A percentile compares a stretch with the other conserved stretches of the same genome.
These are phyloP conservation scores for Callimorpha dominula DNA, from an alignment of 2,888 invertebrate genomes.

Conservation along the genomic window DNA sequence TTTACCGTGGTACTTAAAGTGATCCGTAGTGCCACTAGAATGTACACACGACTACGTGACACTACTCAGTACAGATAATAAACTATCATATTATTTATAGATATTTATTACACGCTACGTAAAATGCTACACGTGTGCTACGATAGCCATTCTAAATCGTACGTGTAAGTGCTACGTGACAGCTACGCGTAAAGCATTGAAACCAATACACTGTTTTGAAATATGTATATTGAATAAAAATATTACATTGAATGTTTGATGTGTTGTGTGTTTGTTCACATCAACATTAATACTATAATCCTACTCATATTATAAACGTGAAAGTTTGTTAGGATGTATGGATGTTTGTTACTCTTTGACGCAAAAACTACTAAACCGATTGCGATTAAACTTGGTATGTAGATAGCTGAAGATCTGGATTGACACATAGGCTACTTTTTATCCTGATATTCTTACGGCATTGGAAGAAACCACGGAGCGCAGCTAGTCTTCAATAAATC, in stretches of 20 bases:
- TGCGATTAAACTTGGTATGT: too few relatives aligned
- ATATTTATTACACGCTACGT: slow-evolving; percentile 39
- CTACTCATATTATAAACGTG: too few relatives aligned
- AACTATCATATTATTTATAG: slow-evolving; percentile 8
- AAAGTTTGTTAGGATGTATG: too few relatives aligned
- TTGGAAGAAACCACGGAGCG: too few relatives aligned
- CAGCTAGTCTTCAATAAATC: too few relatives aligned
- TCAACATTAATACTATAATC: not conserved
- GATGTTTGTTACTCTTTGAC: too few relatives aligned
- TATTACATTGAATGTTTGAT: too few relatives aligned
- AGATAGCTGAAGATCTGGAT: too few relatives aligned
- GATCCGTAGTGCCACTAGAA: not conserved
- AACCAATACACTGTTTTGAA: not conserved
- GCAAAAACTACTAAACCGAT: too few relatives aligned
- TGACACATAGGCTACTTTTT: too few relatives aligned
- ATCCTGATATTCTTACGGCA: too few relatives aligned
- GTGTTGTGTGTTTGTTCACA: too few relatives aligned
- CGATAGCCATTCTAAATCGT: slow-evolving; percentile 42
- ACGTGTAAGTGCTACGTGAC: slow-evolving; percentile 40
- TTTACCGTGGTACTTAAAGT: not conserved
- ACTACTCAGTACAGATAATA: slow-evolving; percentile 10
- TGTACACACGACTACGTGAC: slow-evolving; percentile 1
- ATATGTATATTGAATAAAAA: not conserved
- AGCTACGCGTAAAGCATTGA: not conserved
- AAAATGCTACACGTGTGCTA: slow-evolving; percentile 42